Evolutionary conservation across 2,888 invertebrate species (phyloP), one percentile per base, ranked within the genome.

Genomic region (Neoaliturus tenellus): DNA sequence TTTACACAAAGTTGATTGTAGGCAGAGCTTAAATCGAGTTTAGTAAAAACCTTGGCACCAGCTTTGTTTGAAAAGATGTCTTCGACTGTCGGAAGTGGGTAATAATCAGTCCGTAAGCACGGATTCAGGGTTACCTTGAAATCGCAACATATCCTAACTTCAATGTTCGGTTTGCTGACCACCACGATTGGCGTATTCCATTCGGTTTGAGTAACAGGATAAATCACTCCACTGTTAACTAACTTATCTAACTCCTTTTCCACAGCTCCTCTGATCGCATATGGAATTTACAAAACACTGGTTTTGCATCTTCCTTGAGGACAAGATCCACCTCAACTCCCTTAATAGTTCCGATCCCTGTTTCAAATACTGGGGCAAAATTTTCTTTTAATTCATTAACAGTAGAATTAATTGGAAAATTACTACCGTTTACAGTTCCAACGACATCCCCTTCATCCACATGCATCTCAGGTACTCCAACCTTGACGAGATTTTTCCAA

Each of bases 331-430:
- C 58, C 23, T 58, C 58, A 4, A 58, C 58, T 1, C 58, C 58
- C 17, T 58, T 58, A 58, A 20, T 58, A 58, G 58, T 58, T 58
- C 58, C 58, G 12, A 58, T 58, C 23, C 58, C 58, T 10, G 58
- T 4, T 23, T 58, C 58, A 58, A 58, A 58, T 12, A 58, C 58
- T 58, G 58, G 23, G 25, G 20, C 23, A 10, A 58, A 58, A 6
- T 4, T 58, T 58, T 23, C 23, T 17, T 23, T 58, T 23, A 58
- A 14, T 23, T 58, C 58, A 10, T 58, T 23, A 20, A 55, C 17
- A n/a, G n/a, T 20, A 20, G 55, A 55, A 55, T n/a, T 20, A 23
- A 55, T 55, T 23, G n/a, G 55, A 55, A 55, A n/a, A 55, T 55
- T 55, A 6, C 17, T 55, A 55, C 55, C 58, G 25, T 58, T 58